A percentile compares a stretch with the other conserved stretches of the same genome.
phyloP scores from a whole-genome alignment of 2,888 invertebrate genomes.

The Folsomia manolachei region DNA sequence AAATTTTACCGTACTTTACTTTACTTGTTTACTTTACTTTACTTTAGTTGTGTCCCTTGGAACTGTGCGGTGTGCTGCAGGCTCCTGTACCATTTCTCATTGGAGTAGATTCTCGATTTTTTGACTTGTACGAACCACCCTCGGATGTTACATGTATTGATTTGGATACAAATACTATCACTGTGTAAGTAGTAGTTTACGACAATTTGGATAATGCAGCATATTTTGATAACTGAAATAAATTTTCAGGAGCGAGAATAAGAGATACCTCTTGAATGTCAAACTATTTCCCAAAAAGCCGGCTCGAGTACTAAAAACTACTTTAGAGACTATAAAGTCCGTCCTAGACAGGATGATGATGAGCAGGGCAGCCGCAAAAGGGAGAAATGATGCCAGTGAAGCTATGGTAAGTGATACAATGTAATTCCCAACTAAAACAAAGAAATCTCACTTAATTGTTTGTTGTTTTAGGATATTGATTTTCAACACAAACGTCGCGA shows the following conservation, averaged over 20 bases:
- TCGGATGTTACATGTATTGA: slow-evolving; percentile 96
- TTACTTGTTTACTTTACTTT: no score
- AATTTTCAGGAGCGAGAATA: slow-evolving; percentile 83
- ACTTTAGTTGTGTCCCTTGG: slow-evolving; percentile 95
- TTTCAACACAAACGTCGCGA: slow-evolving; percentile 69
- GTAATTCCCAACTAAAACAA: no score
- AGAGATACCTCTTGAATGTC: slow-evolving; percentile 68
- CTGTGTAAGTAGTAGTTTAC: slow-evolving; percentile 60
- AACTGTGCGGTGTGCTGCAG: slow-evolving; percentile 90
- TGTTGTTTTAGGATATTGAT: no score
- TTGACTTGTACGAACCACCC: slow-evolving; percentile 95
- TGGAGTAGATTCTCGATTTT: slow-evolving; percentile 94
- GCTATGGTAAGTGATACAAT: no score
- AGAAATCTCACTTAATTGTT: no score
- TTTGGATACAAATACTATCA: slow-evolving; percentile 95
- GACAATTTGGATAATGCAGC: not conserved
- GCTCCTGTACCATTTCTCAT: slow-evolving; percentile 97
- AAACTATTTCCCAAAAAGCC: slow-evolving; percentile 85
- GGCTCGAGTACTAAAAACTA: slow-evolving; percentile 73
- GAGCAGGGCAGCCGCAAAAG: slow-evolving; percentile 40
- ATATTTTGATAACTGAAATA: slow-evolving; percentile 76
- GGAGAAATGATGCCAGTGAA: slow-evolving; percentile 54
- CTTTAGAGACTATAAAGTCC: slow-evolving; percentile 67
- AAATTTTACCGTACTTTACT: no score
- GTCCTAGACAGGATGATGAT: slow-evolving; percentile 37